Evolutionary conservation across 2,888 invertebrate genomes (phyloP).

Genomic region (Tachina lurida): DNA sequence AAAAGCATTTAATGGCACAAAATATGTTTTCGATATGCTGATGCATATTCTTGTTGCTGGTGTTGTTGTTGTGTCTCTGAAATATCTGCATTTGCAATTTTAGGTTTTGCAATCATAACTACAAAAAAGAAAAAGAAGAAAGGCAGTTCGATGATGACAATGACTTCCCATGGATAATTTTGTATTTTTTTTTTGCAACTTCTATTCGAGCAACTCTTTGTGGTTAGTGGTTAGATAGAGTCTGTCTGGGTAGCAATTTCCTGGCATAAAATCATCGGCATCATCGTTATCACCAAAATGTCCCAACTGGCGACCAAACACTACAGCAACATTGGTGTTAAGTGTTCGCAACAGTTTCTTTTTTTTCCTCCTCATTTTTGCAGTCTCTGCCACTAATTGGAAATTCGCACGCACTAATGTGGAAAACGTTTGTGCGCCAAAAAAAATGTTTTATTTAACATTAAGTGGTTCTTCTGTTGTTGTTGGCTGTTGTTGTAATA

Average conservation of each 20-base stretch:
- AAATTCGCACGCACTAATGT: slow-evolving; percentile 68
- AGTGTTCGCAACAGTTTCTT: slow-evolving; percentile 58
- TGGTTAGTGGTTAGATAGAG: slow-evolving; percentile 46
- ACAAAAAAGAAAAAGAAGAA: slow-evolving; percentile 16
- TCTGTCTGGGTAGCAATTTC: slow-evolving; percentile 68
- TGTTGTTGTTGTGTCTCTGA: not conserved
- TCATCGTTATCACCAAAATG: slow-evolving; percentile 61
- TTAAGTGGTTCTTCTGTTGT: slow-evolving; percentile 42
- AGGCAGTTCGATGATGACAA: slow-evolving; percentile 60
- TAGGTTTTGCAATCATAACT: slow-evolving; percentile 42
- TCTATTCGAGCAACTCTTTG: slow-evolving; percentile 52
- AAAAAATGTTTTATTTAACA: slow-evolving; percentile 56
- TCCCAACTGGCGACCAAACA: slow-evolving; percentile 66
- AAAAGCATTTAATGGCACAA: slow-evolving; percentile 58
- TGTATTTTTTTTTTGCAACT: slow-evolving; percentile 7
- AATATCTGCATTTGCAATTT: slow-evolving; percentile 58
- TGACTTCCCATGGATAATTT: slow-evolving; percentile 50
- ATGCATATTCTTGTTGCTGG: slow-evolving; percentile 16
- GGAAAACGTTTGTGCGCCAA: slow-evolving; percentile 41
- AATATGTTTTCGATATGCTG: slow-evolving; percentile 38
- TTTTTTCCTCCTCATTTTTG: not conserved
- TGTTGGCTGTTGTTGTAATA: slow-evolving; percentile 10
- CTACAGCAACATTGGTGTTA: slow-evolving; percentile 69
- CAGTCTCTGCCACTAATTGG: slow-evolving; percentile 65
- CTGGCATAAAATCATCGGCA: slow-evolving; percentile 59